Conservation (phyloP, 2,888 invertebrate genomes). For the Tipula lateralis region DNA sequence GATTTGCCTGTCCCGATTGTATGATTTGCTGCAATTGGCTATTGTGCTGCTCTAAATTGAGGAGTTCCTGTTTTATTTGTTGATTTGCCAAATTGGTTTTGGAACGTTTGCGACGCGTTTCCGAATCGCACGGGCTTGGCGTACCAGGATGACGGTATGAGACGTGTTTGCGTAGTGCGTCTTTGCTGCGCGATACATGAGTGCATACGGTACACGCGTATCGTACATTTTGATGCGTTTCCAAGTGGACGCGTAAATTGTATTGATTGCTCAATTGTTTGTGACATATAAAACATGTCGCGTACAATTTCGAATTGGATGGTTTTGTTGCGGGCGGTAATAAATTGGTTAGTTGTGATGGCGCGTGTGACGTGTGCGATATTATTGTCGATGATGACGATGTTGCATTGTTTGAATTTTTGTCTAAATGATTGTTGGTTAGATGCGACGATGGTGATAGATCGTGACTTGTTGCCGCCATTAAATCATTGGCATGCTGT, state of each 20-base stretch:
- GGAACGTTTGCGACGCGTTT: constrained; percentile 48
- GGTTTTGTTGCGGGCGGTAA: constrained; percentile 41
- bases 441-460: background rate
- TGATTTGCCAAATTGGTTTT: constrained; percentile 39
- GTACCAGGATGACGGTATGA: constrained; percentile 74
- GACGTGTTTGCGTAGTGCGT: constrained; percentile 82
- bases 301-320: constrained; percentile 54
- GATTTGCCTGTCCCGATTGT: background rate
- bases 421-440: background rate
- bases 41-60: constrained; percentile 12
- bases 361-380: constrained; percentile 32
- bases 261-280: constrained; percentile 87
- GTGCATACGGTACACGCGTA: constrained; percentile 83
- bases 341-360: constrained; percentile 33
- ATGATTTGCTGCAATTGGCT: constrained; percentile 29
- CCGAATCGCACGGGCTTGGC: constrained; percentile 49
- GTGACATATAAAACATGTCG: constrained; percentile 77
- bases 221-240: constrained; percentile 82
- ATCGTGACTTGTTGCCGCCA: constrained; percentile 6
- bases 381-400: background rate
- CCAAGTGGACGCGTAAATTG: constrained; percentile 84
- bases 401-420: background rate
- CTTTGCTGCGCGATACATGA: constrained; percentile 81
- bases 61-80: constrained; percentile 33
- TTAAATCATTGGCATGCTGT: background rate